Evolutionary conservation across 2,797 vertebrate genomes (phyloP).

Genomic region (Lagorchestes hirsutus): DNA sequence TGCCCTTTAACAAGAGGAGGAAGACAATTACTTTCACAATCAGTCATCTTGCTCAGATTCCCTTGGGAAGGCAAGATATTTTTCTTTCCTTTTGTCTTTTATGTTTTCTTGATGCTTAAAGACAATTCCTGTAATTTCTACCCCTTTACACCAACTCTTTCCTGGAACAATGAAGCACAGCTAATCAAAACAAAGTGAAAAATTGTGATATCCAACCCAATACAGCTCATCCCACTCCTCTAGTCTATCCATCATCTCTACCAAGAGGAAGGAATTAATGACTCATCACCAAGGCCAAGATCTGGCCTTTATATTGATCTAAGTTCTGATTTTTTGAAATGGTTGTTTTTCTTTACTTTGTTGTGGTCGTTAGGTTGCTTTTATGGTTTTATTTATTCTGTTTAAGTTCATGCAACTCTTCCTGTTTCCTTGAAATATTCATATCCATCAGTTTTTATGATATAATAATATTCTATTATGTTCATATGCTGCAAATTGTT

Average conservation of each 20-base stretch:
- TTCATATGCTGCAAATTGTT: background rate
- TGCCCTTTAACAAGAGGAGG: constrained; percentile 37
- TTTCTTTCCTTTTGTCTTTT: background rate
- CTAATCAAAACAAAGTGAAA: background rate
- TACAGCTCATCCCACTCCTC: background rate
- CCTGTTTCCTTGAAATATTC: background rate
- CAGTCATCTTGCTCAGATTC: constrained; percentile 18
- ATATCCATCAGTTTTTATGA: background rate
- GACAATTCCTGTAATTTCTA: background rate
- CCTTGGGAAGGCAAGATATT: constrained; percentile 1
- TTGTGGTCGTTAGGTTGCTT: background rate
- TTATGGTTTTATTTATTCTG: background rate
- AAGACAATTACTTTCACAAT: constrained; percentile 2
- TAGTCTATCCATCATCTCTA: background rate
- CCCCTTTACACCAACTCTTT: background rate
- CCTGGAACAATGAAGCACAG: background rate
- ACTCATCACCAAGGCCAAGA: background rate
- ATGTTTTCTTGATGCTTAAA: background rate
- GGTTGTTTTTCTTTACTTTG: background rate
- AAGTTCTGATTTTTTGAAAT: background rate
- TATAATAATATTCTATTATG: background rate
- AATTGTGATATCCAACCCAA: background rate
- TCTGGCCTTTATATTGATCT: background rate
- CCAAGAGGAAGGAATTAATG: background rate
- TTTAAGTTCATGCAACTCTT: background rate